These are phyloP conservation scores for Vulpes vulpes DNA, from an alignment of 2,113 vertebrate species.

Conservation along the genomic window DNA sequence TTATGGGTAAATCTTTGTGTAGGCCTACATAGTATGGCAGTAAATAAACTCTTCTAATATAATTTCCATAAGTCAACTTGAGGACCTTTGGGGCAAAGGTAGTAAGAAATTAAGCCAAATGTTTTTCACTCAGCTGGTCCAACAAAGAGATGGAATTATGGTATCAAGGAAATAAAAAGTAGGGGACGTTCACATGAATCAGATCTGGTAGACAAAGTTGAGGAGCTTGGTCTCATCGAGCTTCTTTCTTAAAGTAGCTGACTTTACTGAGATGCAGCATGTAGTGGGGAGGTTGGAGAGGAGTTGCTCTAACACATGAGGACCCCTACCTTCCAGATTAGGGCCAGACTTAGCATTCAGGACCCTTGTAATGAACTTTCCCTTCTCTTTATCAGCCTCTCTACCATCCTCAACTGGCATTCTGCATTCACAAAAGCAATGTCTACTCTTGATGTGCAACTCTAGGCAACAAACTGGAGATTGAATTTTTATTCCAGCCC, in stretches of 20 bases:
- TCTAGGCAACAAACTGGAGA: not conserved
- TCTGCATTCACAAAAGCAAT: not conserved
- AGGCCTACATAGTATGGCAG: not conserved
- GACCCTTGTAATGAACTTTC: not conserved
- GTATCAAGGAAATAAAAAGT: not conserved
- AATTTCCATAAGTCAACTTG: not conserved
- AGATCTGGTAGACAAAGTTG: not conserved
- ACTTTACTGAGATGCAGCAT: no score
- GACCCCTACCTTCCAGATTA: not conserved
- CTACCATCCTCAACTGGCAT: not conserved
- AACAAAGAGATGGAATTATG: not conserved
- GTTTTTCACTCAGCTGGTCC: not conserved
- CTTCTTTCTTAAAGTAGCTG: not conserved
- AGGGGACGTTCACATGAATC: not conserved
- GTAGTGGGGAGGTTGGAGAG: accelerated
- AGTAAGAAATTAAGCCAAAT: not conserved
- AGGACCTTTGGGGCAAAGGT: not conserved
- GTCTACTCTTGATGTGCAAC: not conserved
- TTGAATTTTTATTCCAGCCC: not conserved
- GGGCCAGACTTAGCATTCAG: not conserved
- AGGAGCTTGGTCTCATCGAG: not conserved
- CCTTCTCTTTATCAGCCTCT: not conserved
- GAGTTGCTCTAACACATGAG: accelerated
- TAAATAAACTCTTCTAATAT: slow-evolving; percentile 28
- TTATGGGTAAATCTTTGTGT: not conserved